Evolutionary conservation across 2,797 vertebrate genomes (phyloP), one percentile per base, ranked within the genome.

Genomic region (Neosilurus mollespiculum): DNA sequence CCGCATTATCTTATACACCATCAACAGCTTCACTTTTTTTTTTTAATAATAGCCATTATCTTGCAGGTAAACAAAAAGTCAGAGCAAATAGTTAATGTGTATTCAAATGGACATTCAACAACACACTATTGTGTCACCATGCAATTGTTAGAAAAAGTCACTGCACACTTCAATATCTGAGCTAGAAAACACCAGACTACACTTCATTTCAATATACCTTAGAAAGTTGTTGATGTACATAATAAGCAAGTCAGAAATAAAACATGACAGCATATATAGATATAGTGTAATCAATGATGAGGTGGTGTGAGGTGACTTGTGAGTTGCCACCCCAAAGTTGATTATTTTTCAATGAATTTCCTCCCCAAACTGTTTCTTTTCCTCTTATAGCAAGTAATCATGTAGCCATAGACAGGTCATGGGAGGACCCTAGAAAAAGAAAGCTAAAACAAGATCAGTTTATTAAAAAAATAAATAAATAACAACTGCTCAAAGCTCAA

Each of bases 61-160:
- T 78, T 34, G 37, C 34, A 62, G 62, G 22, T 24, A 76, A 65
- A 37, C 61, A 26, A 70, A 69, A 53, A 9, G 0, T 43, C 22
- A 61, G 54, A 30, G 16, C 51, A 20, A 51, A 15, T 30, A 51
- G 51, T 61, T 70, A 62, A 34, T 62, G 10, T 4, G 10, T 79
- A 83, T 53, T 76, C 73, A 37, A 76, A 76, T 76, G 26, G 56
- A 14, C 14, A 78, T 78, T 59, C 69, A 84, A 53, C 49, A 65
- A 58, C 12, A 58, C 12, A 12, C 2, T 58, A 15, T 58, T 37
- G 24, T 53, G 49, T 20, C 18, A 58, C 72, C 26, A 37, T 76
- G 56, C 10, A n/a, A n/a, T n/a, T 76, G 56, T 37, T 37, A 12
- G 30, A 20, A 12, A 76, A 76, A 75, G 72, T 34, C 15, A 75